Percentiles rank a stretch among this genome's conserved stretches.
Conservation (phyloP, 37 sponge, comb jelly and placozoan species). For the Spongia lamella region DNA sequence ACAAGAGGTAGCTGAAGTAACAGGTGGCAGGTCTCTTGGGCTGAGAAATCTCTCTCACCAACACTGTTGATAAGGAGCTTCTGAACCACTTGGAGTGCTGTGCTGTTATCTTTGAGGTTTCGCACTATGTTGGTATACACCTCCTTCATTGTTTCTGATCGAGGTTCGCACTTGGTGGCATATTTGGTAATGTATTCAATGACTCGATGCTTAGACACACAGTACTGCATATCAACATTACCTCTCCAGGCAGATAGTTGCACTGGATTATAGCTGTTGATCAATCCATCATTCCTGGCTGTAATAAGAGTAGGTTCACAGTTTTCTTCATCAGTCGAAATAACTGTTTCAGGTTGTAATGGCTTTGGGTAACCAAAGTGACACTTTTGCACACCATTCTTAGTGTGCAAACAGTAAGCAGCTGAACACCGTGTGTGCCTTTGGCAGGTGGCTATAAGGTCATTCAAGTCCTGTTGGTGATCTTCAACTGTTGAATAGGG, state of each 20-base stretch:
- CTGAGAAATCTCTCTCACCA: conserved; percentile 44
- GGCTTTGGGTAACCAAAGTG: conserved; percentile 23
- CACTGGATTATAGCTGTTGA: conserved; percentile 22
- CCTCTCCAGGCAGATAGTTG: conserved; percentile 32
- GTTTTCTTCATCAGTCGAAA: conserved; percentile 22
- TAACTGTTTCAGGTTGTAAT: background rate
- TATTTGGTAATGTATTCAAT: conserved; percentile 43
- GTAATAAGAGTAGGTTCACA: conserved; percentile 12
- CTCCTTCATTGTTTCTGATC: conserved; percentile 6
- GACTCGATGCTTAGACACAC: conserved; percentile 2
- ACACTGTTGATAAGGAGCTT: conserved; percentile 1
- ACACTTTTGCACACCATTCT: background rate
- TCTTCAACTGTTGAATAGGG: background rate
- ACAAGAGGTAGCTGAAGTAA: conserved; percentile 14
- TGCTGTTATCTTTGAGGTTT: background rate
- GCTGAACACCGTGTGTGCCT: conserved; percentile 26
- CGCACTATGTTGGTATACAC: conserved; percentile 7
- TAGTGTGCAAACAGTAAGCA: conserved; percentile 27
- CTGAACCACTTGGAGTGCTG: background rate
- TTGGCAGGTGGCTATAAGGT: conserved; percentile 7
- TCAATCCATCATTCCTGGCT: conserved; percentile 22
- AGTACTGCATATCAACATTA: conserved; percentile 35
- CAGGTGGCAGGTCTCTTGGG: conserved; percentile 38
- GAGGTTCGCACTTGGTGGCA: conserved; percentile 32
- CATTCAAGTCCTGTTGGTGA: conserved; percentile 5